Conservation (phyloP, 2,888 invertebrate species). For the Oxystoma pomonae region DNA sequence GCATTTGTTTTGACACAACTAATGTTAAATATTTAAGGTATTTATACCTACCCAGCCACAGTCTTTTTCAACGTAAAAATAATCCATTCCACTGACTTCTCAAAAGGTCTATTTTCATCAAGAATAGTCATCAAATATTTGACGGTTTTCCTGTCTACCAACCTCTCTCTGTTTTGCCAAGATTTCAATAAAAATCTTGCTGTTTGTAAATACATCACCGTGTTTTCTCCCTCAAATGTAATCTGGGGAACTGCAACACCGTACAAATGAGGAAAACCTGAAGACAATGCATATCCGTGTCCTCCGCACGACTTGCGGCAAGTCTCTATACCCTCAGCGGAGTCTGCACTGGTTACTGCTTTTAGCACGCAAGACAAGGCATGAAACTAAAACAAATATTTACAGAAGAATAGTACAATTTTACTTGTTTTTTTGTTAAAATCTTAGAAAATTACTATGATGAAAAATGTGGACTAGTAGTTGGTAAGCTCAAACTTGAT, state of each 20-base stretch:
- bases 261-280: conserved; percentile 83
- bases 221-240: conserved; percentile 96
- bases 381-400: conserved; percentile 68
- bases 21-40: no score
- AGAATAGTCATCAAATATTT: conserved; percentile 54
- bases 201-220: conserved; percentile 84
- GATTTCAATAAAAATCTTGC: conserved; percentile 78
- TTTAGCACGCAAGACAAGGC: conserved; percentile 88
- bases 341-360: conserved; percentile 74
- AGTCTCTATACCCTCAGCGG: conserved; percentile 71
- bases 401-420: no score
- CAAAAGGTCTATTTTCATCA: conserved; percentile 28
- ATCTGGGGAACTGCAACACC: conserved; percentile 79
- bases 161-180: conserved; percentile 63
- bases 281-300: conserved; percentile 86
- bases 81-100: conserved; percentile 40
- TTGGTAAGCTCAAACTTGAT: no score
- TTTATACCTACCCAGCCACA: conserved; percentile 47
- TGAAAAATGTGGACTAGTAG: no score
- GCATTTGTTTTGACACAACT: no score
- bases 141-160: conserved; percentile 63
- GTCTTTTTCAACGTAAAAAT: conserved; percentile 49
- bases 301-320: conserved; percentile 89
- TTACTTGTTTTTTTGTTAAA: no score
- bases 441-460: no score